Evolutionary conservation across 2,888 invertebrate genomes (phyloP).

Genomic region (Caenorhabditis becei): DNA sequence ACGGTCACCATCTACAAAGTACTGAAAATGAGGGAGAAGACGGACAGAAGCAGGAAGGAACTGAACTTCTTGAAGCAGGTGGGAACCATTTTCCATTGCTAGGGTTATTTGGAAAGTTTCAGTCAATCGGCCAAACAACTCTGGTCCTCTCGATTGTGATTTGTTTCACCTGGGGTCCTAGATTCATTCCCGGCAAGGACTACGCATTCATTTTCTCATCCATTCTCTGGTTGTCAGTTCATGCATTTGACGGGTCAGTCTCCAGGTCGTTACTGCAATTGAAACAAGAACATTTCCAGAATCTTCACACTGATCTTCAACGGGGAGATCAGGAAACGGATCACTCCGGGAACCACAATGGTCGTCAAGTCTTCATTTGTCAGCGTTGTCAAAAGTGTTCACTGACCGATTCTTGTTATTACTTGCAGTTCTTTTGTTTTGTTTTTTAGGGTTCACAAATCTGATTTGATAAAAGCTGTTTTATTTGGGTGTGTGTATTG

Average conservation of each 20-base stretch:
- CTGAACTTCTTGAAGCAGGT: slow-evolving; percentile 40
- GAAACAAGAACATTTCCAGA: slow-evolving; percentile 12
- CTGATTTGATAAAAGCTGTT: neutral
- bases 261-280: neutral
- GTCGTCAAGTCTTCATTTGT: neutral
- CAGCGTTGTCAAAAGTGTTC: slow-evolving; percentile 10
- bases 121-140: slow-evolving; percentile 34
- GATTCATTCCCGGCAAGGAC: slow-evolving; percentile 19
- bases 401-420: slow-evolving; percentile 20
- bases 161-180: slow-evolving; percentile 41
- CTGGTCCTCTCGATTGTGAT: slow-evolving; percentile 28
- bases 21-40: slow-evolving; percentile 12
- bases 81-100: too few species aligned
- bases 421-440: neutral
- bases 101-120: slow-evolving; percentile 8
- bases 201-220: slow-evolving; percentile 44
- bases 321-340: slow-evolving; percentile 23
- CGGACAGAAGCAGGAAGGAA: slow-evolving; percentile 23
- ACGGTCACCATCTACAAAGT: slow-evolving; percentile 29
- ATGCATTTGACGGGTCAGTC: slow-evolving; percentile 34
- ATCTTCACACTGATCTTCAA: slow-evolving; percentile 33
- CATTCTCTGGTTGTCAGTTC: slow-evolving; percentile 33
- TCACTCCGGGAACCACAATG: neutral
- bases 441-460: neutral
- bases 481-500: too few species aligned